A percentile compares a stretch with the other conserved stretches of the same genome.
Conservation (phyloP, 2,797 vertebrate species). For the Todus mexicanus region DNA sequence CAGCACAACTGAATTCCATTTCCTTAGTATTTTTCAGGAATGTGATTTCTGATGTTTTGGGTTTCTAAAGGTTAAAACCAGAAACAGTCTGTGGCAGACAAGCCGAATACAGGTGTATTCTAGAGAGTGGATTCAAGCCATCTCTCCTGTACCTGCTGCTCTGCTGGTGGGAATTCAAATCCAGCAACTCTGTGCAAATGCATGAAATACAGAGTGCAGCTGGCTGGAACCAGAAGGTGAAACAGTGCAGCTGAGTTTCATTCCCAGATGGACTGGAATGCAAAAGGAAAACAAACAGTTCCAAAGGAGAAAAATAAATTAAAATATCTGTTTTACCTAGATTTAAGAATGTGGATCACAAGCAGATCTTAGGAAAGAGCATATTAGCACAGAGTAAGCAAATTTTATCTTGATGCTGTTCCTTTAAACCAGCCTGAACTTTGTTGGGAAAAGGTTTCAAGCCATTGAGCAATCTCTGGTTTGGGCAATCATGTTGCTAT, state of each 20-base stretch:
- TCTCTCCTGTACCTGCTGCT: not conserved
- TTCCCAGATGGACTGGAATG: conserved; percentile 6
- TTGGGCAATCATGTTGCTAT: conserved; percentile 61
- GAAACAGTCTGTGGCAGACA: not conserved
- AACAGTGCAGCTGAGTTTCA: not conserved
- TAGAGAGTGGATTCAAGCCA: not conserved
- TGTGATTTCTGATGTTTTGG: not conserved
- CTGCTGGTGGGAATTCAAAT: not conserved
- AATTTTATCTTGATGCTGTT: conserved; percentile 50
- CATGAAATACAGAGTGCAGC: not conserved
- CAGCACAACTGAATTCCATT: not conserved
- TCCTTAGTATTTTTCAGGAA: not conserved
- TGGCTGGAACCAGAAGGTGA: not conserved
- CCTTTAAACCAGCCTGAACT: conserved; percentile 59
- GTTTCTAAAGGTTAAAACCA: not conserved
- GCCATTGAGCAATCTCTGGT: conserved; percentile 67
- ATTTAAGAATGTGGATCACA: not conserved
- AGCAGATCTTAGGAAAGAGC: conserved; percentile 8
- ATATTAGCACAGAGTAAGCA: conserved; percentile 18
- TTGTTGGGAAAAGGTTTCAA: conserved; percentile 65
- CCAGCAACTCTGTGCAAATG: not conserved
- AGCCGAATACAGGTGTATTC: not conserved
- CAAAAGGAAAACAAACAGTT: not conserved
- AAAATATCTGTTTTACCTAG: conserved; percentile 6
- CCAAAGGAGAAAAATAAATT: conserved; percentile 6